Conservation (phyloP, 2,888 invertebrate species). For the Charanyca ferruginea region DNA sequence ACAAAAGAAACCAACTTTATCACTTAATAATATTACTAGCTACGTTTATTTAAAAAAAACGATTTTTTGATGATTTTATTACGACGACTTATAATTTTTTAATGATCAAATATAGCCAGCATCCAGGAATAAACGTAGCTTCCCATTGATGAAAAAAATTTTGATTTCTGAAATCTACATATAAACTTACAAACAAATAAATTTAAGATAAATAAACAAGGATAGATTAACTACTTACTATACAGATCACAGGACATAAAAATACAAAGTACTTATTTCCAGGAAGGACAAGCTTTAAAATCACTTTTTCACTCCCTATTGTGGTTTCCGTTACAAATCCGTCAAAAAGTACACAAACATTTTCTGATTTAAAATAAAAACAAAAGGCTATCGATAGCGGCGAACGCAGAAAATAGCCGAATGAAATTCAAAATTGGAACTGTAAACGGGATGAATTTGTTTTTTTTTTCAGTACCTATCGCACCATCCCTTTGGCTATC, state of each 20-base stretch:
- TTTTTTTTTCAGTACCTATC: conserved; percentile 22
- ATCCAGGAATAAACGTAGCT: too few relatives aligned
- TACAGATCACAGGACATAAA: neutral
- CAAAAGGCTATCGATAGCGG: conserved; percentile 31
- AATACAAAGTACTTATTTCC: neutral
- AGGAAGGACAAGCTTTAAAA: conserved; percentile 15
- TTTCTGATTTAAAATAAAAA: conserved; percentile 31
- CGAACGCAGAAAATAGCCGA: conserved; percentile 22
- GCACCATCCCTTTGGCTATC: neutral
- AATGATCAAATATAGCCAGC: too few relatives aligned
- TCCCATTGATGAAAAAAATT: too few relatives aligned
- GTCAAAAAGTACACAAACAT: conserved; percentile 28
- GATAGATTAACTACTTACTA: neutral
- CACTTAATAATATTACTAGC: too few relatives aligned
- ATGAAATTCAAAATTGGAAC: conserved; percentile 35
- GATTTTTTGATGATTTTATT: too few relatives aligned
- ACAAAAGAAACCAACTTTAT: too few relatives aligned
- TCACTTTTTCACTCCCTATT: conserved; percentile 1
- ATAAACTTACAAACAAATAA: too few relatives aligned
- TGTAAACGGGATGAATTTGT: conserved; percentile 19
- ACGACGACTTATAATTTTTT: too few relatives aligned
- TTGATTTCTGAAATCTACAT: too few relatives aligned
- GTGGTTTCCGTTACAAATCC: conserved; percentile 15
- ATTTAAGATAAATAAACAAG: too few relatives aligned
- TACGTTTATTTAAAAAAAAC: too few relatives aligned